These are phyloP conservation scores for Pontoporia blainvillei DNA, from an alignment of 2,113 vertebrate genomes.

Conservation along the genomic window DNA sequence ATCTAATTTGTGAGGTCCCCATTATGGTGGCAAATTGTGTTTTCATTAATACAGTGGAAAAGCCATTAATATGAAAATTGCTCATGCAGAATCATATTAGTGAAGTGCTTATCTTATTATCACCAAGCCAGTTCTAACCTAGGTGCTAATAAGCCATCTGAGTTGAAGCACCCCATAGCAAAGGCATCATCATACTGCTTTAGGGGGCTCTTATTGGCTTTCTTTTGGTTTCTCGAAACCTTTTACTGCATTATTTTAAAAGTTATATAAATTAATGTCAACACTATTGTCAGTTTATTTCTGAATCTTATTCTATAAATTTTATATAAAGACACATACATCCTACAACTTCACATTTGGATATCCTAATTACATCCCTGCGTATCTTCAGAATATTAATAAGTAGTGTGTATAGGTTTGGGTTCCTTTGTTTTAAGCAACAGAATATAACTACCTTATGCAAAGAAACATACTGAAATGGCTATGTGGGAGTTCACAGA, in stretches of 20 bases:
- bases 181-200: neutral
- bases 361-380: neutral
- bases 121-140: constrained; percentile 56
- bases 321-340: neutral
- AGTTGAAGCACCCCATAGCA: neutral
- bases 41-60: constrained; percentile 74
- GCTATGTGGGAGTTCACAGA: neutral
- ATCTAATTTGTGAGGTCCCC: constrained; percentile 65
- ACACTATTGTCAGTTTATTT: neutral
- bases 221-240: neutral
- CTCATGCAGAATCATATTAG: constrained; percentile 70
- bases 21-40: constrained; percentile 55
- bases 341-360: neutral
- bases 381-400: neutral
- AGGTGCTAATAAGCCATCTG: constrained; percentile 44
- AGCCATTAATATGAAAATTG: constrained; percentile 73
- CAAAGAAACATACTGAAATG: neutral
- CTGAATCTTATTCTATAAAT: neutral
- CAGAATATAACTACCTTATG: neutral
- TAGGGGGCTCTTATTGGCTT: neutral
- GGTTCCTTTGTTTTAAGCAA: neutral
- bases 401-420: neutral
- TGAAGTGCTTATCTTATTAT: constrained; percentile 48
- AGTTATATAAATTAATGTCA: neutral
- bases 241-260: neutral